A percentile compares a stretch with the other conserved stretches of the same genome.
phyloP scores from a whole-genome alignment of 2,888 invertebrate species.

The Sinelater perroti region DNA sequence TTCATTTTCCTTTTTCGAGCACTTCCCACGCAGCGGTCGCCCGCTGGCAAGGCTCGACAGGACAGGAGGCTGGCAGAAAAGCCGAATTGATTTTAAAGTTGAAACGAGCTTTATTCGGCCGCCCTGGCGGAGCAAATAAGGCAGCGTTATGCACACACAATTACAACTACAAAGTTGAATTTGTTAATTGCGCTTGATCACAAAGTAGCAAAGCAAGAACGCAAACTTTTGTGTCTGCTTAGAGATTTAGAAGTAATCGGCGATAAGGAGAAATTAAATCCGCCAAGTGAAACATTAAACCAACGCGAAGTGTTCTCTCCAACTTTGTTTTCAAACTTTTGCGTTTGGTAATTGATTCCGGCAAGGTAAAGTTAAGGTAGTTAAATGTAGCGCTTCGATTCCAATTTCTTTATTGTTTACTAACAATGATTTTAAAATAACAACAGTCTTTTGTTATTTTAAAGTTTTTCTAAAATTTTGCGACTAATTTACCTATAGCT shows the following conservation, averaged over 20 bases:
- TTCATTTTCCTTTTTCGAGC: conserved; percentile 23
- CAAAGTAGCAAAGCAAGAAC: neutral
- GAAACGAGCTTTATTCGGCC: conserved; percentile 14
- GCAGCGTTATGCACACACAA: neutral
- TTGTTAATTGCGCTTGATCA: neutral
- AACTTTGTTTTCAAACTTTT: conserved; percentile 18
- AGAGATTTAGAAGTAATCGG: neutral
- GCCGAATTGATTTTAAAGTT: conserved; percentile 15
- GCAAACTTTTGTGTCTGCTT: conserved; percentile 1
- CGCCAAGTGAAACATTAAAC: neutral
- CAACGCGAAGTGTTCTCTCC: neutral
- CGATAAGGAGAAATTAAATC: conserved; percentile 8
- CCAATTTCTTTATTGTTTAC: too few relatives aligned
- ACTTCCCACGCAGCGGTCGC: conserved; percentile 21
- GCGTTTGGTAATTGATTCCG: neutral
- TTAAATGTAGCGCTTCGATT: too few relatives aligned
- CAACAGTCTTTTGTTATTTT: too few relatives aligned
- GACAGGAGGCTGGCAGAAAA: conserved; percentile 24
- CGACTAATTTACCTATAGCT: too few relatives aligned
- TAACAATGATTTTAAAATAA: too few relatives aligned
- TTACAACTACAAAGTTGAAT: neutral
- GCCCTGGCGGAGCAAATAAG: neutral
- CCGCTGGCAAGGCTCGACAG: conserved; percentile 21
- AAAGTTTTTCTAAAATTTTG: too few relatives aligned
- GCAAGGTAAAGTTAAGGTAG: too few relatives aligned